Conservation (phyloP, 2,888 invertebrate genomes). For the Frankliniella intonsa region DNA sequence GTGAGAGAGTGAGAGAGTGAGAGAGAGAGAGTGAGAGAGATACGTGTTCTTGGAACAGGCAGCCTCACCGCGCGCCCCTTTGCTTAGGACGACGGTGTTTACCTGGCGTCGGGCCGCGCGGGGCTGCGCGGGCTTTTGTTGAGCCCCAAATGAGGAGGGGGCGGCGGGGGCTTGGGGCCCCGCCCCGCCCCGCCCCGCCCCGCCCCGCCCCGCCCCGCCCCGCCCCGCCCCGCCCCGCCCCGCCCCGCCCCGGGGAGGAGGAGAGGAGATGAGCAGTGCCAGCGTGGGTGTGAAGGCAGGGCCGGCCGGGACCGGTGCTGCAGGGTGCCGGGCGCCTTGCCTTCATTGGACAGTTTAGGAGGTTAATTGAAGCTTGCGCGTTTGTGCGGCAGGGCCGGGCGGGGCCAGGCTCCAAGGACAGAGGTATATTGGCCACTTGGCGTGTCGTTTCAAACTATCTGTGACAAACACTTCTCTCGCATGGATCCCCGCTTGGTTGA, state of each 20-base stretch:
- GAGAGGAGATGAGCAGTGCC: too few species aligned
- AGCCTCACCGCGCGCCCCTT: not conserved
- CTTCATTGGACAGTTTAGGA: not conserved
- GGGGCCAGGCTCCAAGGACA: too few species aligned
- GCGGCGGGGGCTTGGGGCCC: not conserved
- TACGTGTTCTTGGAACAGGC: not conserved
- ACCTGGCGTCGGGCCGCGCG: conserved; percentile 8
- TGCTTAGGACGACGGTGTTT: conserved; percentile 1
- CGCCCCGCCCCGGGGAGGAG: too few species aligned
- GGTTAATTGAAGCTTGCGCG: not conserved
- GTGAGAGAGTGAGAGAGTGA: not conserved
- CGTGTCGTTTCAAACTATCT: too few species aligned
- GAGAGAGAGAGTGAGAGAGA: not conserved
- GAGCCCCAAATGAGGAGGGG: not conserved
- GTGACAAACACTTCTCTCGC: too few species aligned
- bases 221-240: too few species aligned
- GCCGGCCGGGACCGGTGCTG: not conserved
- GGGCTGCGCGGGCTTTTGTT: not conserved
- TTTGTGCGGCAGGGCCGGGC: too few species aligned
- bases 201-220: too few species aligned
- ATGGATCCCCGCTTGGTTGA: too few species aligned
- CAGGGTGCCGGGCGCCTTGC: not conserved
- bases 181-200: too few species aligned
- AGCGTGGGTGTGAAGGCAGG: not conserved
- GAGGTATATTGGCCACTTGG: too few species aligned